Conservation (phyloP, 1,140 invertebrate genomes). For the Dreissena rostriformis region DNA sequence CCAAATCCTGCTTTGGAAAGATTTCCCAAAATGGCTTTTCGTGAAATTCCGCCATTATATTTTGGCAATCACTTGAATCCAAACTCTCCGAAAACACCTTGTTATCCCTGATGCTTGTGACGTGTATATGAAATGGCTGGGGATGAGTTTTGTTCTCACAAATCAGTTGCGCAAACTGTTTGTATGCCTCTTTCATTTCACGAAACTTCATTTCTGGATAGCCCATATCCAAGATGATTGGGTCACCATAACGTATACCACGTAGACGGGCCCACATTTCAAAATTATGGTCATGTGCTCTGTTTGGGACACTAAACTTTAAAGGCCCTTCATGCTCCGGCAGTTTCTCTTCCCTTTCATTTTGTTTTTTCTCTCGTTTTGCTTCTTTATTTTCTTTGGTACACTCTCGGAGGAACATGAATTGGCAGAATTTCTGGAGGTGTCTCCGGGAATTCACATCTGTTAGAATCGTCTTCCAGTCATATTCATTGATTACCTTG, state of each 20-base stretch:
- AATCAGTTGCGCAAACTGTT: not conserved
- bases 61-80: not conserved
- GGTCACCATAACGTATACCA: not conserved
- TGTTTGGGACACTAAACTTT: too few relatives aligned
- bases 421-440: too few relatives aligned
- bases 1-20: not conserved
- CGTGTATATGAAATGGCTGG: not conserved
- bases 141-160: not conserved
- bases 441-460: too few relatives aligned
- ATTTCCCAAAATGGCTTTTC: conserved; percentile 1
- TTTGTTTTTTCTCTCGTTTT: too few relatives aligned
- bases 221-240: not conserved
- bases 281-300: too few relatives aligned
- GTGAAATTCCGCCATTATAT: not conserved
- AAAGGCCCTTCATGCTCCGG: too few relatives aligned
- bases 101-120: not conserved
- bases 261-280: not conserved
- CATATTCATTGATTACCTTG: too few relatives aligned
- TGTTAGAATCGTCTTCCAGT: too few relatives aligned
- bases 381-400: too few relatives aligned
- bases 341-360: too few relatives aligned
- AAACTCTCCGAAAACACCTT: not conserved
- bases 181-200: not conserved
- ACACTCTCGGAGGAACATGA: too few relatives aligned
- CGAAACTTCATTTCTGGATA: not conserved